A percentile compares a stretch with the other conserved stretches of the same genome.
Evolutionary conservation across 2,888 invertebrate genomes (phyloP).

Genomic region (Lampropteryx suffumata): DNA sequence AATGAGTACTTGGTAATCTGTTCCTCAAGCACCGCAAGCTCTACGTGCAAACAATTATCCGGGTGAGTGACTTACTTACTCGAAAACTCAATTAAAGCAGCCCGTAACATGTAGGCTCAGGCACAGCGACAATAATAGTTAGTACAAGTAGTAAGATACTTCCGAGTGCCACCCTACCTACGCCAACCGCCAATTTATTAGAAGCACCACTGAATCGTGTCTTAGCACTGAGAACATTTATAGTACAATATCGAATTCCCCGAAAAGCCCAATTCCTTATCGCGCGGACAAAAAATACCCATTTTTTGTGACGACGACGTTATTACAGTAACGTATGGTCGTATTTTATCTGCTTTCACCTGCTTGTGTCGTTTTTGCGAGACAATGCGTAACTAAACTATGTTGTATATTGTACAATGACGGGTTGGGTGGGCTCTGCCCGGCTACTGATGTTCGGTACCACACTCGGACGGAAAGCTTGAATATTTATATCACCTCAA

Average conservation of each 20-base stretch:
- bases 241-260: conserved; percentile 30
- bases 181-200: conserved; percentile 51
- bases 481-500: conserved; percentile 64
- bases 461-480: conserved; percentile 31
- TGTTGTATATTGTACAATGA: conserved; percentile 29
- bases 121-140: conserved; percentile 14
- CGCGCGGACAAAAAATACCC: conserved; percentile 18
- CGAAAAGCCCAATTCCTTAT: conserved; percentile 26
- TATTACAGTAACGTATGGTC: conserved; percentile 22
- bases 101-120: conserved; percentile 43
- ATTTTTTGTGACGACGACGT: conserved; percentile 31
- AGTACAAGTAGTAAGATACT: neutral
- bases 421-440: conserved; percentile 59
- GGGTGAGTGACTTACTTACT: conserved; percentile 42
- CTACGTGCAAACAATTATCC: conserved; percentile 34
- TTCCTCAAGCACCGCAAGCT: conserved; percentile 10
- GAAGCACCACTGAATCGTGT: conserved; percentile 46
- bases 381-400: conserved; percentile 55
- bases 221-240: conserved; percentile 29
- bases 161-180: conserved; percentile 32
- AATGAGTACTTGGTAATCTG: conserved; percentile 7
- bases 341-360: conserved; percentile 58
- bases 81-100: conserved; percentile 56
- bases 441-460: conserved; percentile 13
- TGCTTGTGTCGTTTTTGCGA: conserved; percentile 49